Base-by-base conservation (phyloP, 2,797 vertebrate species). In the Sebastes umbrosus region DNA sequence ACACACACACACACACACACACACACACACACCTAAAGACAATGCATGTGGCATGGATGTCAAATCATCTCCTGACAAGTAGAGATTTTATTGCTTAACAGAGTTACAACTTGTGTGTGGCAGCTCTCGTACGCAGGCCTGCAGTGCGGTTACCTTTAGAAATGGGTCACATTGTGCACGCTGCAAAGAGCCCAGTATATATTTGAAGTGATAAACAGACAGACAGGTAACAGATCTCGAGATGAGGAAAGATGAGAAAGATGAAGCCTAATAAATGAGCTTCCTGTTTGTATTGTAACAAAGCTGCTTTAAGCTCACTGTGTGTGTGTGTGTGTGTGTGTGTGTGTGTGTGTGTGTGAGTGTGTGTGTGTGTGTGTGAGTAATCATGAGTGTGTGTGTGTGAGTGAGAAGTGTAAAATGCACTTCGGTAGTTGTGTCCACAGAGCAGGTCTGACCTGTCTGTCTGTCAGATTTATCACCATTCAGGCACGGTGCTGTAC, bases 391-490 rank as follows among this genome's bases (percentile, higher is more conserved):
- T 39, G 54, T 65, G 63, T 43, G 50, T 60, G 18, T 52, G 50
- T 52, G 43, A 46, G 50, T 52, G 43, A 46, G 43, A 25, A 29
- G 43, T 68, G 31, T 67, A 54, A 73, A 80, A 69, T 64, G 14
- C 50, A 71, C 18, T 60, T 66, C n/a, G 7, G 62, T 77, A 46
- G 59, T 20, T 59, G 43, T 57, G 36, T 77, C 72, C 79, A 65
- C 52, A 73, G 77, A 77, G 83, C 78, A 84, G 82, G 69, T 88
- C 43, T 65, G 70, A 83, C 81, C 83, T 82, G 83, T 70, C 80
- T 72, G 67, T 34, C 62, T 76, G 59, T 81, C 67, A 87, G 80
- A 91, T 84, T 83, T 78, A 83, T 85, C 73, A 77, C 57, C 54
- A 39, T 74, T 86, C 76, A 76, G 79, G 65, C 66, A 83, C 10